Evolutionary conservation across 64 coral and sea anemone species (phyloP).

Genomic region (Montipora cactus): DNA sequence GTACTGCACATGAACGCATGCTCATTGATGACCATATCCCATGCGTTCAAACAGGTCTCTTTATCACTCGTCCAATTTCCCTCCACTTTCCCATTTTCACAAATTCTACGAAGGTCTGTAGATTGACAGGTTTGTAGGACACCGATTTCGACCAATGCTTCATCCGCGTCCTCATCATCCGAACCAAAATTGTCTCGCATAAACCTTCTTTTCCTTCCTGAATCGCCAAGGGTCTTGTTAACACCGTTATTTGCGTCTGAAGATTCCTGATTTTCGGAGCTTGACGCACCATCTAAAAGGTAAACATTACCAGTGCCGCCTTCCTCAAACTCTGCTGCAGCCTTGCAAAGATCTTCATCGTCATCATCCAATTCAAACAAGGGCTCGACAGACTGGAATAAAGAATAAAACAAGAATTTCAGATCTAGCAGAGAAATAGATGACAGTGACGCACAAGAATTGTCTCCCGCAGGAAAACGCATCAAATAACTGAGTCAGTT

Average conservation of each 20-base stretch:
- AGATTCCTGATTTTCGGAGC: neutral
- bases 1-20: too few species aligned
- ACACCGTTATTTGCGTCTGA: neutral
- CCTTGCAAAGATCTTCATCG: slow-evolving; percentile 26
- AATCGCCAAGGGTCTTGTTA: neutral
- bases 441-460: too few species aligned
- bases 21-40: too few species aligned
- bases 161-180: neutral
- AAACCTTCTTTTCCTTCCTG: neutral
- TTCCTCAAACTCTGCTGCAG: slow-evolving; percentile 13
- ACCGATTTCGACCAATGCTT: neutral
- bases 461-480: neutral
- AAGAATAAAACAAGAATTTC: neutral
- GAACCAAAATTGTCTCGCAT: neutral
- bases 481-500: neutral
- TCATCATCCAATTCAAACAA: neutral
- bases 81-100: too few species aligned
- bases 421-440: too few species aligned
- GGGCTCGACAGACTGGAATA: neutral
- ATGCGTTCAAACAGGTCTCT: too few species aligned
- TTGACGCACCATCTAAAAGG: neutral
- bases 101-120: too few species aligned
- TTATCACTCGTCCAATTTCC: too few species aligned
- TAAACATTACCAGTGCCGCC: neutral
- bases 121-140: neutral